phyloP scores from a whole-genome alignment of 2,797 vertebrate genomes.

The Pachyuromys duprasi region DNA sequence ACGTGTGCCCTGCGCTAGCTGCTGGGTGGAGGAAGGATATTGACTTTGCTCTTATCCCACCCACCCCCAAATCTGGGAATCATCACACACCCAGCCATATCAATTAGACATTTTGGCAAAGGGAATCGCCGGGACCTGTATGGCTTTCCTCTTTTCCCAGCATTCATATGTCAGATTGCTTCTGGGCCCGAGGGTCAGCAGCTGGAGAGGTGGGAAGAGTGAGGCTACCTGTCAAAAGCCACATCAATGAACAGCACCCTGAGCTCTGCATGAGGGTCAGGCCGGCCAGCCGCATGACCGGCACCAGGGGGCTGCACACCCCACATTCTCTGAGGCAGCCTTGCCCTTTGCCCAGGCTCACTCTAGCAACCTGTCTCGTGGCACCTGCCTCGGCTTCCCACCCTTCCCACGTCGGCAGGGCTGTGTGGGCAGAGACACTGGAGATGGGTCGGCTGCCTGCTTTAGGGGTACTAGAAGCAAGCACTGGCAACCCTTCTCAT shows the following conservation, averaged over 20 bases:
- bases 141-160: background rate
- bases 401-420: conserved; percentile 62
- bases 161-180: conserved; percentile 26
- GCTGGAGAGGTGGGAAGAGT: background rate
- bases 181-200: background rate
- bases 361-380: background rate
- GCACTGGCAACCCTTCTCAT: conserved; percentile 89
- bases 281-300: background rate
- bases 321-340: background rate
- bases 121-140: background rate
- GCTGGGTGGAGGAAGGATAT: conserved; percentile 81
- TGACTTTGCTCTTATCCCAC: conserved; percentile 82
- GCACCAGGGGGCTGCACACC: rapidly evolving
- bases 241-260: background rate
- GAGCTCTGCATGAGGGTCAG: background rate
- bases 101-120: conserved; percentile 56
- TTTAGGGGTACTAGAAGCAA: conserved; percentile 93
- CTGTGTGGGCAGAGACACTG: conserved; percentile 89
- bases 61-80: conserved; percentile 63
- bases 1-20: conserved; percentile 63
- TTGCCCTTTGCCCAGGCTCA: background rate
- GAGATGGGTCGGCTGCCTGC: conserved; percentile 91
- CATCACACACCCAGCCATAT: conserved; percentile 18
- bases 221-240: conserved; percentile 8
- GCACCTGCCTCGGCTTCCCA: background rate